Evolutionary conservation across 2,113 vertebrate species (phyloP), one percentile per base, ranked within the genome.

Genomic region (Pheucticus melanocephalus): DNA sequence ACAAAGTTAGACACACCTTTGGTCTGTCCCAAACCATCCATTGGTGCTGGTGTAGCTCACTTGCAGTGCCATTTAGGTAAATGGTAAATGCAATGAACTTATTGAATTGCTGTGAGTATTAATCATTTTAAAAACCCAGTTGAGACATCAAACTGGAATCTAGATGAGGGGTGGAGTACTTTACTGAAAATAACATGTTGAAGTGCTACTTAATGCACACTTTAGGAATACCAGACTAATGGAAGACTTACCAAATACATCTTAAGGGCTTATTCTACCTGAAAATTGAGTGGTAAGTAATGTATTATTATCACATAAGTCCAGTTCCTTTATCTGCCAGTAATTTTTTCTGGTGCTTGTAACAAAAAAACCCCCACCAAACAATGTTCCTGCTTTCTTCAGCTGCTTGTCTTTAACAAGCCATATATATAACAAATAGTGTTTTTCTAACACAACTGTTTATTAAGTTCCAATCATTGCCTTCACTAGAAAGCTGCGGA

Each of bases 401-500:
- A 92, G 30, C 84, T 91, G 42, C 39, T 94, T 82, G 50, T 88
- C 76, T 61, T 85, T 88, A 72, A 65, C 75, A 92, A 86, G 61
- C 79, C 28, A 31, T 39, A 56, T n/a, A 56, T 70, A 35, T 78
- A 94, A 92, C 50, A 90, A 89, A 69, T 39, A 86, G 51, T 15
- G 9, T 45, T 77, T 75, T 93, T 71, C 60, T 81, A 86, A 92
- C 35, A 70, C 70, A 68, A 45, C 28, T 96, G 60, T 94, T 93
- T 93, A 86, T 89, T 80, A 77, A 83, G 56, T 95, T 96, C 64
- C 79, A 83, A 5, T 90, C 66, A 51, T n/a, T 88, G 76, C 82
- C 68, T 92, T 39, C 40, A 35, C 72, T 82, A 81, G 76, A 81
- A 90, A 90, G 56, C 72, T 64, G 61, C 95, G 75, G 79, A 92